Percentiles rank a stretch among this genome's conserved stretches.
Evolutionary conservation across 2,113 vertebrate species (phyloP).

Genomic region (Chrysemys picta): DNA sequence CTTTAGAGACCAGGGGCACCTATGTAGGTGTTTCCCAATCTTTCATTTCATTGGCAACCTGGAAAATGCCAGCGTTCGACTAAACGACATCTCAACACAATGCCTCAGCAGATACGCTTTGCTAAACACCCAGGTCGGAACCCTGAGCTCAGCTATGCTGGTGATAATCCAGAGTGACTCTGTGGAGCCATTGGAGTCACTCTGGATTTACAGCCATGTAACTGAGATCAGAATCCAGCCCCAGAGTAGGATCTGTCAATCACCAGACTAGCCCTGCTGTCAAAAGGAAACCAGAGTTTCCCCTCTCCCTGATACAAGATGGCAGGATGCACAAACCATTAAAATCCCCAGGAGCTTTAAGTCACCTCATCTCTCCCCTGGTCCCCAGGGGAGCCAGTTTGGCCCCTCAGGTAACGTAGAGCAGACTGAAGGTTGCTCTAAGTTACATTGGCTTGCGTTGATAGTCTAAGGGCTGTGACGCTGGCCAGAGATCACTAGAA

Average conservation of each 20-base stretch:
- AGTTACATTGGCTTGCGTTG: accelerated
- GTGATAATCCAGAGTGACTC: neutral
- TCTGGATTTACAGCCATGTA: neutral
- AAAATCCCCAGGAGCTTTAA: neutral
- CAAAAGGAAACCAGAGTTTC: neutral
- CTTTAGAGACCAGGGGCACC: neutral
- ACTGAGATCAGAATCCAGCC: neutral
- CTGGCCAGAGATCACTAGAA: neutral
- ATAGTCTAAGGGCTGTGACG: neutral
- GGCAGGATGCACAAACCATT: neutral
- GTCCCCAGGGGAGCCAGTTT: neutral
- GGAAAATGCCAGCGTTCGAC: neutral
- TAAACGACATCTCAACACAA: too few relatives aligned
- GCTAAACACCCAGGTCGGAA: neutral
- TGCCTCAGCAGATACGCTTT: neutral
- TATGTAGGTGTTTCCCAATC: neutral
- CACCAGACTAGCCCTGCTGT: neutral
- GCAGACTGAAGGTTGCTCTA: neutral
- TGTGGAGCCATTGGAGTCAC: neutral
- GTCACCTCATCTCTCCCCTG: neutral
- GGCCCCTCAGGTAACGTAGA: neutral
- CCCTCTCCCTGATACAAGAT: neutral
- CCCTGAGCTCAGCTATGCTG: too few relatives aligned
- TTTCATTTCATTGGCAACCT: neutral
- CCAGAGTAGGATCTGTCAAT: neutral